Evolutionary conservation across 2,113 vertebrate genomes (phyloP).

Genomic region (Hippocampus guttulatus): DNA sequence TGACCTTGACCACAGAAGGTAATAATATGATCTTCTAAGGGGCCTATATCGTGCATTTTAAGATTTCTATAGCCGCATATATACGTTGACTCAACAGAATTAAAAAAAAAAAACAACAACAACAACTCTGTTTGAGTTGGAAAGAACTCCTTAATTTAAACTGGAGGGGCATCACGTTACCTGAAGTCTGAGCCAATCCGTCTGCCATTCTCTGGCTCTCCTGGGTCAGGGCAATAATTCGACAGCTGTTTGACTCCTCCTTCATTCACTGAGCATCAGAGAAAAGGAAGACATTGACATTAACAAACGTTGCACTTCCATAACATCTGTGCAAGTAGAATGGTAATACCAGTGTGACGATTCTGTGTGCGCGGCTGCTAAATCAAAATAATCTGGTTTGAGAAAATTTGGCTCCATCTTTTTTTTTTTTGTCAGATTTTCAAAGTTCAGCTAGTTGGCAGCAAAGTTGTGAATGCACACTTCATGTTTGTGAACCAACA

Average conservation of each 20-base stretch:
- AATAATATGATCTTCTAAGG: too few species aligned
- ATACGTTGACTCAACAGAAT: not conserved
- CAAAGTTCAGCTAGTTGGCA: conserved; percentile 30
- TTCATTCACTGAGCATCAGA: conserved; percentile 84
- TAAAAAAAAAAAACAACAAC: not conserved
- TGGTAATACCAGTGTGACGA: not conserved
- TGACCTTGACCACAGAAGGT: not conserved
- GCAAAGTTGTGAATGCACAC: conserved; percentile 7
- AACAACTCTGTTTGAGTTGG: not conserved
- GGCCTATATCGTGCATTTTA: too few species aligned
- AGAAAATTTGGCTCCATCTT: conserved; percentile 21
- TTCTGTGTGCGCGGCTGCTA: not conserved
- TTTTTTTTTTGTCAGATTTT: conserved; percentile 17
- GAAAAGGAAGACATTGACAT: conserved; percentile 36
- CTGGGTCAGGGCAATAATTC: conserved; percentile 96
- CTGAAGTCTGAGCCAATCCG: conserved; percentile 92
- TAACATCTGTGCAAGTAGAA: conserved; percentile 24
- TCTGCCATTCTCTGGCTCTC: conserved; percentile 96
- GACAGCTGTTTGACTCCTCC: conserved; percentile 96
- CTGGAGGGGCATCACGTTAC: conserved; percentile 64
- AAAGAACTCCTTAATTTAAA: conserved; percentile 4
- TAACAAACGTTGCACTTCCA: conserved; percentile 23
- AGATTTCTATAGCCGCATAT: too few species aligned
- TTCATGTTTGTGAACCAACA: conserved; percentile 23
- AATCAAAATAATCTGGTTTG: conserved; percentile 11